phyloP scores from a whole-genome alignment of 2,888 invertebrate species.

The Troides helena region DNA sequence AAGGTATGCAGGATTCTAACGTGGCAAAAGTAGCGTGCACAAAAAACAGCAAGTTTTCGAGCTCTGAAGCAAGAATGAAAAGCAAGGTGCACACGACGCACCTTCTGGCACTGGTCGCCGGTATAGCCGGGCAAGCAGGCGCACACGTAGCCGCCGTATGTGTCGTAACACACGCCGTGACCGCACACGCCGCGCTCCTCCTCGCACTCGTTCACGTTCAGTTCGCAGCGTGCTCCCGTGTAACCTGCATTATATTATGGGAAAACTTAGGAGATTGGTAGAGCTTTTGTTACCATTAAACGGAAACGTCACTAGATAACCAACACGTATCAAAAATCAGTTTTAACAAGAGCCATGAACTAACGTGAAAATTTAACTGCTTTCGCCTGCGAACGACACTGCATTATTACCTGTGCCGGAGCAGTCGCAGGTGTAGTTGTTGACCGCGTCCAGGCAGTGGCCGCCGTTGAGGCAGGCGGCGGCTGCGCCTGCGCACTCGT shows the following conservation, averaged over 20 bases:
- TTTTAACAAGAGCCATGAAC: too few species aligned
- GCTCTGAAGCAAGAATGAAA: too few species aligned
- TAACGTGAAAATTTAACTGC: too few species aligned
- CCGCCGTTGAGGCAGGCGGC: slow-evolving; percentile 86
- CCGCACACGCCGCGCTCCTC: slow-evolving; percentile 82
- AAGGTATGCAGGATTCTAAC: too few species aligned
- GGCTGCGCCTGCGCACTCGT: slow-evolving; percentile 84
- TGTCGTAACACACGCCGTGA: slow-evolving; percentile 89
- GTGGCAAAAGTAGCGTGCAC: too few species aligned
- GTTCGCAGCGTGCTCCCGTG: slow-evolving; percentile 85
- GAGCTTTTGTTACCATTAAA: too few species aligned
- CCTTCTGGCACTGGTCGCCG: slow-evolving; percentile 88
- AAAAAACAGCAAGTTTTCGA: too few species aligned
- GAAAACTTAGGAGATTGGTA: too few species aligned
- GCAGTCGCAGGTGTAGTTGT: slow-evolving; percentile 90
- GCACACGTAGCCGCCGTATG: slow-evolving; percentile 89
- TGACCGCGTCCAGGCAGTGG: slow-evolving; percentile 85
- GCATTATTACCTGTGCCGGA: slow-evolving; percentile 79
- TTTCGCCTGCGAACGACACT: too few species aligned
- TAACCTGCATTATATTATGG: slow-evolving; percentile 78
- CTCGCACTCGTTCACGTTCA: slow-evolving; percentile 89
- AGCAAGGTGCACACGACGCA: slow-evolving; percentile 41
- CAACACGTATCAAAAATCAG: too few species aligned
- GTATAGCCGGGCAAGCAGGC: slow-evolving; percentile 89
- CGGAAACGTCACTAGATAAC: too few species aligned